These are phyloP conservation scores for Siphamia tubifer DNA, from an alignment of 2,113 vertebrate species.

Conservation along the genomic window DNA sequence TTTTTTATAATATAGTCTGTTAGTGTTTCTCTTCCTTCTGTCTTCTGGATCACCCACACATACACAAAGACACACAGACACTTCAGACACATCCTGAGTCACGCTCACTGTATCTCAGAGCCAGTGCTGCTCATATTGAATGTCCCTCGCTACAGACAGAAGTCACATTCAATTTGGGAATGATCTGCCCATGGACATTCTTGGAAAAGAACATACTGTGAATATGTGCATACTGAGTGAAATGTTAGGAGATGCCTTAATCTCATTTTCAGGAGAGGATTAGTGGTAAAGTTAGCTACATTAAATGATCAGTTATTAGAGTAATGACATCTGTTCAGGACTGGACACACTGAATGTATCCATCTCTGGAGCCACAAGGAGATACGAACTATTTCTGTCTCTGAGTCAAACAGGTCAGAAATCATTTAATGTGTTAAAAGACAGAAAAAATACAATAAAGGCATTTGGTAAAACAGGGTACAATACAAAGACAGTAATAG, in stretches of 20 bases:
- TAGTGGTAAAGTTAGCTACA: slow-evolving; percentile 49
- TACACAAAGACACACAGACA: not conserved
- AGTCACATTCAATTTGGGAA: slow-evolving; percentile 54
- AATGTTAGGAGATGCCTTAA: slow-evolving; percentile 59
- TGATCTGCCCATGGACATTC: slow-evolving; percentile 45
- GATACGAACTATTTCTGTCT: not conserved
- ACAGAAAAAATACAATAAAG: too few relatives aligned
- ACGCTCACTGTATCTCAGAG: slow-evolving; percentile 12
- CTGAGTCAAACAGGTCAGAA: not conserved
- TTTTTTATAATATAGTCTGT: too few relatives aligned
- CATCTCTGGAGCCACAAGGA: not conserved
- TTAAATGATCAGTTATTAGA: slow-evolving; percentile 33
- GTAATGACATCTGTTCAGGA: slow-evolving; percentile 1
- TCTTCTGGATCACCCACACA: not conserved
- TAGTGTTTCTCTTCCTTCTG: too few relatives aligned
- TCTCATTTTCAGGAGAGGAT: slow-evolving; percentile 43
- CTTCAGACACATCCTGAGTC: not conserved
- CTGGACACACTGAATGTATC: not conserved
- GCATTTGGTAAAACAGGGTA: too few relatives aligned
- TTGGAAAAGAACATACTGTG: slow-evolving; percentile 41
- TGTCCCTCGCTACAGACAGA: slow-evolving; percentile 34
- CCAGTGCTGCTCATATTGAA: slow-evolving; percentile 44
- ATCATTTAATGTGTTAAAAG: too few relatives aligned
- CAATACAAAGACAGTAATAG: too few relatives aligned
- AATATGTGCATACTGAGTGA: slow-evolving; percentile 63